Evolutionary conservation across 1,140 invertebrate genomes (phyloP), one percentile per base, ranked within the genome.

Genomic region (Eulimnadia texana): DNA sequence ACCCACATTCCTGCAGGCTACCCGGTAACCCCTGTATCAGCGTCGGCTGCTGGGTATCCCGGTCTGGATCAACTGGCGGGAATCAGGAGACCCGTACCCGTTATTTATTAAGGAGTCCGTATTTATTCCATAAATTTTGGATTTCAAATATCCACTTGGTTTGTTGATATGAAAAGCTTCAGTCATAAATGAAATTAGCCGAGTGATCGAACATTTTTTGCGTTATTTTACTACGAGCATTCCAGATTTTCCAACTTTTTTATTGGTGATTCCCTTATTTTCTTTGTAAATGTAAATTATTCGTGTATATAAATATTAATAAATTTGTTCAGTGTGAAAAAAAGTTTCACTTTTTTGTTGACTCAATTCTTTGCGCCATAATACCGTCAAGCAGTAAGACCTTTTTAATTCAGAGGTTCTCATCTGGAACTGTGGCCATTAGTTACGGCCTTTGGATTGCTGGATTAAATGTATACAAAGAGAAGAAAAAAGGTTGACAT

Each of bases 21-120:
- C 3, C 64, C 64, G 13, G 65, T 65, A 19, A 60, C 66, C n/a
- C 62, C 64, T 3, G 67, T 64, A n/a, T 66, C 67, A 9, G 64
- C 24, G n/a, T 63, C n/a, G 59, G 63, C 13, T 63, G 66, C 52
- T 57, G 67, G 55, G 63, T 65, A 64, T 13, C 60, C 66, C 52
- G 63, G 64, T 22, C 56, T 65, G 52, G 52, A 63, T 62, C 64
- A 67, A 64, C 63, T 67, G 52, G 19, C 65, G 56, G 27, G 66
- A 60, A 29, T 68, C 59, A 49, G 67, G 64, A 61, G 60, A 54
- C 60, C 60, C 27, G 60, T 61, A 42, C 60, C 60, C 51, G 60
- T 61, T 54, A 25, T 61, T 51, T 61, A 61, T 33, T 61, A 54
- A 53, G 13, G 33, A 42, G 16, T 42, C 33, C 33, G 33, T 42